Evolutionary conservation across 2,797 vertebrate species (phyloP).

Genomic region (Sebastes iracundus): DNA sequence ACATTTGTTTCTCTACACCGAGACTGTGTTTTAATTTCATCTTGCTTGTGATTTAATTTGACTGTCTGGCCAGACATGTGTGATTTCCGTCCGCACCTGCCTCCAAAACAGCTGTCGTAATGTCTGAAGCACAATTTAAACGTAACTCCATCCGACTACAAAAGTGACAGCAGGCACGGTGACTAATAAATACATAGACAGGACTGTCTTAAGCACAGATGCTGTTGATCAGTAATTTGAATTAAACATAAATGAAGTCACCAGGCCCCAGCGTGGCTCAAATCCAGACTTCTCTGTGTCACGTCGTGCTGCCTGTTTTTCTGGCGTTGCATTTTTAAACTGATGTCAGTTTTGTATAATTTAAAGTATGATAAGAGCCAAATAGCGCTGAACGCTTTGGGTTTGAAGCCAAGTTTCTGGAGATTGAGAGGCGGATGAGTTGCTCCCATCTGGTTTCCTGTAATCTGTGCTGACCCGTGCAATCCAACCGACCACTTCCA

Average conservation of each 20-base stretch:
- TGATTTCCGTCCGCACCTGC: slow-evolving; percentile 15
- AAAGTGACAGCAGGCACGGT: neutral
- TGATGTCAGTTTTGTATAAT: slow-evolving; percentile 31
- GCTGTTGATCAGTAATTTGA: slow-evolving; percentile 38
- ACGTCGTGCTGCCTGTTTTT: slow-evolving; percentile 1
- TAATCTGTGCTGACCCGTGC: slow-evolving; percentile 58
- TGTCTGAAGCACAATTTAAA: slow-evolving; percentile 17
- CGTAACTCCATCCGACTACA: neutral
- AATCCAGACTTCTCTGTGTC: slow-evolving; percentile 20
- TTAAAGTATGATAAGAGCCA: slow-evolving; percentile 37
- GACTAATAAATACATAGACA: slow-evolving; percentile 11
- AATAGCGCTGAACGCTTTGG: slow-evolving; percentile 38
- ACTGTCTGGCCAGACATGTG: slow-evolving; percentile 14
- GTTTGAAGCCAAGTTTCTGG: slow-evolving; percentile 48
- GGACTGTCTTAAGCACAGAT: slow-evolving; percentile 31
- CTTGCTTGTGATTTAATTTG: slow-evolving; percentile 27
- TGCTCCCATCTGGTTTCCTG: slow-evolving; percentile 74
- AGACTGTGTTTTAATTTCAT: neutral
- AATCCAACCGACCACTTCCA: slow-evolving; percentile 66
- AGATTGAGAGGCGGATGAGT: slow-evolving; percentile 59
- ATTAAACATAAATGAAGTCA: slow-evolving; percentile 28
- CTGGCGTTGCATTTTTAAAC: slow-evolving; percentile 1
- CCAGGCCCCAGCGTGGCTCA: neutral
- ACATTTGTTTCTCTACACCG: slow-evolving; percentile 15
- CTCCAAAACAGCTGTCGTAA: slow-evolving; percentile 21